Evolutionary conservation across 2,113 vertebrate species (phyloP), one percentile per base, ranked within the genome.

Genomic region (Phocoena sinus): DNA sequence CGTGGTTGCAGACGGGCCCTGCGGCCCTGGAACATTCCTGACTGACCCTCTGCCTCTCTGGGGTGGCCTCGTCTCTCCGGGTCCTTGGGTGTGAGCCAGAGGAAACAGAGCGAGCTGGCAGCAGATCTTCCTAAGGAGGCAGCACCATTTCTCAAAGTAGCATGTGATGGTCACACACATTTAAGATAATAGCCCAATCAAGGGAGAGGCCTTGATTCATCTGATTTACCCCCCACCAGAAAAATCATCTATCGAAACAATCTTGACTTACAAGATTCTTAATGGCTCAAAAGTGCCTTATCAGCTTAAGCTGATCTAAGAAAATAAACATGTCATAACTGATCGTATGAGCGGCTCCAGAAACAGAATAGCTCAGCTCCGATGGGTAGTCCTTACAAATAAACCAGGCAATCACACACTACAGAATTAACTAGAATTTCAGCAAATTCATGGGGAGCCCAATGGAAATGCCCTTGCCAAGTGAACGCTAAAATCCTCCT

Each of bases 181-280:
- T 82, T 25, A 38, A 62, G 33, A 93, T 95, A 96, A 85, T 71
- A 95, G 93, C 87, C 95, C 88, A 56, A 74, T 92, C 81, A 53
- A 95, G 58, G 77, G 81, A 95, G 96, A 95, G 96, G 94, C 82
- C 67, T 74, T 63, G n/a, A 62, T 81, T 91, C 84, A 26, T 93
- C 96, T 87, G 91, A 95, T 82, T 23, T 0, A 44, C 18, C 38
- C 91, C 92, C 92, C 95, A 94, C 94, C 91, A 94, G 85, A 70
- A 97, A 93, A 84, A 6, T 1, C 94, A 65, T 38, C 81, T 95
- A 91, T 98, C 97, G 97, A 97, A 96, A 96, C 70, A 92, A 86
- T 97, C 96, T 90, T 92, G 96, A 96, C 96, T 96, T 96, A 94
- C 82, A 97, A 96, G 96, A 95, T 97, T 90, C 95, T 82, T 81